Evolutionary conservation across 1,140 invertebrate species (phyloP).

Genomic region (Drosophila chauvacae): DNA sequence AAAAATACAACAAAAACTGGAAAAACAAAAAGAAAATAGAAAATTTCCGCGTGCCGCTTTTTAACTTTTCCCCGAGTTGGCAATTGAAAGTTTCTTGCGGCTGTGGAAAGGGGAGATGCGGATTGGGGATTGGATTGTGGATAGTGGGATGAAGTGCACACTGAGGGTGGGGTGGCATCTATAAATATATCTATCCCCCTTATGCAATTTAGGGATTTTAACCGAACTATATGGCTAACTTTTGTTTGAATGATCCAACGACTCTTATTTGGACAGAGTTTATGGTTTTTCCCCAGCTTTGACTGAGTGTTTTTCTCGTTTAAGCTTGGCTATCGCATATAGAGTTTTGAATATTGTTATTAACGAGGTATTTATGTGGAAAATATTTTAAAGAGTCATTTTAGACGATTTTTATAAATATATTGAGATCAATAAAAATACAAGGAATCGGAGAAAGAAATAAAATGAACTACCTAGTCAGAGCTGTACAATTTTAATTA

Average conservation of each 20-base stretch:
- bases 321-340: not conserved
- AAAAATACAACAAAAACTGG: constrained; percentile 16
- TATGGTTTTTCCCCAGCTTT: not conserved
- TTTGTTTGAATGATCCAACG: constrained; percentile 42
- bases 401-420: not conserved
- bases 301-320: constrained; percentile 6
- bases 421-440: not conserved
- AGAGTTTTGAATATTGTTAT: constrained; percentile 7
- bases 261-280: constrained; percentile 37
- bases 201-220: constrained; percentile 49
- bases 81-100: constrained; percentile 57
- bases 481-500: not conserved
- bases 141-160: not conserved
- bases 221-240: constrained; percentile 34
- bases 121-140: constrained; percentile 18
- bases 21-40: constrained; percentile 46
- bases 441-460: accelerated
- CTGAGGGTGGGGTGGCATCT: not conserved
- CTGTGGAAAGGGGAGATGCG: constrained; percentile 13
- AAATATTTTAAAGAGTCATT: not conserved
- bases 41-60: constrained; percentile 55
- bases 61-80: constrained; percentile 57
- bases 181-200: constrained; percentile 8
- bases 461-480: not conserved
- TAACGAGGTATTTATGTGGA: not conserved